These are phyloP conservation scores for Ctenopoma multispine DNA, from an alignment of 2,797 vertebrate genomes.

Conservation along the genomic window DNA sequence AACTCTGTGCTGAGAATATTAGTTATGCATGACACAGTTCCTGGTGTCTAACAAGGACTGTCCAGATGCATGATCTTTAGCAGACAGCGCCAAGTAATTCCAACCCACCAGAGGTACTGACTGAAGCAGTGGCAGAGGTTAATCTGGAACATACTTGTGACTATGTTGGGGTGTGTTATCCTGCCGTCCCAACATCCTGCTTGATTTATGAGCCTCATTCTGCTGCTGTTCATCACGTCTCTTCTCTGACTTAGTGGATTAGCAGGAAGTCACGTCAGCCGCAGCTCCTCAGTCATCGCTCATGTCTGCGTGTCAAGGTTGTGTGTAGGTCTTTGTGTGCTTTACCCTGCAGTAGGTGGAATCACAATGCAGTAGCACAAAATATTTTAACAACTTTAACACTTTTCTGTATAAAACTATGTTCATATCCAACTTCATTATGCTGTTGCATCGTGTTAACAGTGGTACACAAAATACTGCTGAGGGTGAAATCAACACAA, in stretches of 20 bases:
- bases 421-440: slow-evolving; percentile 11
- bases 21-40: neutral
- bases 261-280: slow-evolving; percentile 55
- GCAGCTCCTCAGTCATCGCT: slow-evolving; percentile 25
- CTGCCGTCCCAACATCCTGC: slow-evolving; percentile 63
- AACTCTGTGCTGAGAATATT: slow-evolving; percentile 24
- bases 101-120: slow-evolving; percentile 66
- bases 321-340: neutral
- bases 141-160: slow-evolving; percentile 77
- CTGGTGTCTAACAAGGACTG: neutral
- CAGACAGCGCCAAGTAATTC: slow-evolving; percentile 60
- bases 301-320: neutral
- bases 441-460: slow-evolving; percentile 46
- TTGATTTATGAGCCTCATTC: slow-evolving; percentile 74
- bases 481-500: slow-evolving; percentile 54
- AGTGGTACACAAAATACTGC: slow-evolving; percentile 47
- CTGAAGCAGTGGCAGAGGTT: slow-evolving; percentile 74
- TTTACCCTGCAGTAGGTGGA: slow-evolving; percentile 21
- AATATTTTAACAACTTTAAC: slow-evolving; percentile 8
- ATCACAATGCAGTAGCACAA: slow-evolving; percentile 7
- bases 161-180: slow-evolving; percentile 66
- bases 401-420: neutral
- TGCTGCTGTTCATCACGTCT: slow-evolving; percentile 60
- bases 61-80: slow-evolving; percentile 53
- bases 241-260: slow-evolving; percentile 63